phyloP scores from a whole-genome alignment of 2,113 vertebrate genomes.

The Chaenocephalus aceratus region DNA sequence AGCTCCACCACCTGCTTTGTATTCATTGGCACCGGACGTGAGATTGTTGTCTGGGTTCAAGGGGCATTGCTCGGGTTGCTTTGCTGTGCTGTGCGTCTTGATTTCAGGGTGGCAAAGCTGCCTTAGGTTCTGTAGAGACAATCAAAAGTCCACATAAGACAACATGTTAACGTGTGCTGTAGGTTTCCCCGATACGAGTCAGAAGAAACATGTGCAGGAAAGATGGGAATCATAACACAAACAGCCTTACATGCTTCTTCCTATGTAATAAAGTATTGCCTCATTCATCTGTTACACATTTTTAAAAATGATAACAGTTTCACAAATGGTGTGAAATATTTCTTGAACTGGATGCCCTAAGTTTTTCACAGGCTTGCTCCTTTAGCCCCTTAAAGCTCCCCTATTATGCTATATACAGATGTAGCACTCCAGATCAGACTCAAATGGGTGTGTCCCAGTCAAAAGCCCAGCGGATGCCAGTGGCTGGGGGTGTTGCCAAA shows the following conservation, averaged over 20 bases:
- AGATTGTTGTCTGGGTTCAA: constrained; percentile 63
- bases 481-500: too few relatives aligned
- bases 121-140: constrained; percentile 68
- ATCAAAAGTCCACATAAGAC: neutral
- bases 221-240: neutral
- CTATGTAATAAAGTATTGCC: neutral
- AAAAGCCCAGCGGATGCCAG: too few relatives aligned
- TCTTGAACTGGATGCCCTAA: neutral
- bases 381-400: neutral
- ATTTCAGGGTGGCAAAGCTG: constrained; percentile 71
- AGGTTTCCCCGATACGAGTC: neutral
- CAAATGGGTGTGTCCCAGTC: too few relatives aligned
- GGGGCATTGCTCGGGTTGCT: constrained; percentile 68
- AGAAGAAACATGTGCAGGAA: neutral
- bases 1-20: constrained; percentile 54
- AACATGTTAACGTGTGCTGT: neutral
- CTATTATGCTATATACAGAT: too few relatives aligned
- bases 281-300: neutral
- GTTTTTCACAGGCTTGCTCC: neutral
- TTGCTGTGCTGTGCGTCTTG: constrained; percentile 38
- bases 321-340: neutral
- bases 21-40: constrained; percentile 39
- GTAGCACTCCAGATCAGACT: too few relatives aligned
- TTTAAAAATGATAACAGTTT: neutral
- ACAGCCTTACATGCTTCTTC: neutral